A percentile compares a stretch with the other conserved stretches of the same genome.
Evolutionary conservation across 2,888 invertebrate genomes (phyloP).

Genomic region (Papilio demoleus): DNA sequence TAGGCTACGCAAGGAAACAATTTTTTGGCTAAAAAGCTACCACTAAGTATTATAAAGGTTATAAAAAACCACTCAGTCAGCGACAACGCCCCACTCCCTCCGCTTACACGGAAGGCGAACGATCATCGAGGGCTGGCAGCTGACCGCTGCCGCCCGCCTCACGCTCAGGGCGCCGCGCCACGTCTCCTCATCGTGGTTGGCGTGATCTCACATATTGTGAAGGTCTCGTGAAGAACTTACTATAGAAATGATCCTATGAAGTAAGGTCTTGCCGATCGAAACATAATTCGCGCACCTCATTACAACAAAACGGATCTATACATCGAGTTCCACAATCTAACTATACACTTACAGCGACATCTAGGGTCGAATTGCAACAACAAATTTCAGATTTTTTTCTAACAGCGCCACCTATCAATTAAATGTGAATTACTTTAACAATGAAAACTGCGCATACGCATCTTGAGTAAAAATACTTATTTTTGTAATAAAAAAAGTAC

Average conservation of each 20-base stretch:
- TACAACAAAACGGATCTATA: neutral
- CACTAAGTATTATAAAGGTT: neutral
- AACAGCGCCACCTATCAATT: too few species aligned
- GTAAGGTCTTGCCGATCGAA: slow-evolving; percentile 44
- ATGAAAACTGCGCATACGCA: too few species aligned
- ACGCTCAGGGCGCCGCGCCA: slow-evolving; percentile 53
- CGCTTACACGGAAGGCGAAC: slow-evolving; percentile 48
- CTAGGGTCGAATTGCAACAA: neutral
- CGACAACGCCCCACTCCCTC: slow-evolving; percentile 52
- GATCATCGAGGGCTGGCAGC: slow-evolving; percentile 57
- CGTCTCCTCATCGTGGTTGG: slow-evolving; percentile 55
- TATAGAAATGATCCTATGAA: slow-evolving; percentile 58
- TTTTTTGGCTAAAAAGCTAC: too few species aligned
- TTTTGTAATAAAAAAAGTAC: neutral
- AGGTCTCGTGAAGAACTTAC: slow-evolving; percentile 57
- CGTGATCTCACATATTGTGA: slow-evolving; percentile 53
- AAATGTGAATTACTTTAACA: too few species aligned
- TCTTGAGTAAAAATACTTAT: neutral
- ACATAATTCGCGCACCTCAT: neutral
- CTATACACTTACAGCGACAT: neutral
- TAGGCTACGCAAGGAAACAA: too few species aligned
- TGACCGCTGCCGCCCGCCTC: slow-evolving; percentile 51
- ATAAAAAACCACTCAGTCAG: slow-evolving; percentile 50
- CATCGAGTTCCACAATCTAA: neutral
- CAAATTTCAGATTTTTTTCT: too few species aligned